Conservation (phyloP, 2,113 vertebrate species). For the Notechis scutatus region DNA sequence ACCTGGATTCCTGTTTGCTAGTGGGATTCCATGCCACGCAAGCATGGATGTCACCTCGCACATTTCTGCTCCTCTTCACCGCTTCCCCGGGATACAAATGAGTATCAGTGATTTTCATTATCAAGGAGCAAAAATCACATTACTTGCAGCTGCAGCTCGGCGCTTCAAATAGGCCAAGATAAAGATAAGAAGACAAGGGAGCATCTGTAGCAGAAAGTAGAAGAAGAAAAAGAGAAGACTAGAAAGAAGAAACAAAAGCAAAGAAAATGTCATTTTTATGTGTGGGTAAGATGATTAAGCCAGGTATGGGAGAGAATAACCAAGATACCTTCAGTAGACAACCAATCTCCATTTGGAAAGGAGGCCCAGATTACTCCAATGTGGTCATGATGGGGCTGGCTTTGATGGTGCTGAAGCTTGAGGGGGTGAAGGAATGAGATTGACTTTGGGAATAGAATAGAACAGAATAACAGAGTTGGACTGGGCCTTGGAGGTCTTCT, state of each 20-base stretch:
- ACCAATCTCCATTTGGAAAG: neutral
- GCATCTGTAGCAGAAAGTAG: neutral
- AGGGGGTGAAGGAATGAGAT: neutral
- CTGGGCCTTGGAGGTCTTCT: no score
- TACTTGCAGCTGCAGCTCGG: neutral
- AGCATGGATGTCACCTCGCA: neutral
- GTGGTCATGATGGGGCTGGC: neutral
- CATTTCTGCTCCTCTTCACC: neutral
- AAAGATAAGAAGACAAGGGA: neutral
- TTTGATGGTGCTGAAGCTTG: neutral
- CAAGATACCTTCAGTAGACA: neutral
- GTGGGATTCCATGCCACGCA: neutral
- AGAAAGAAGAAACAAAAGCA: neutral
- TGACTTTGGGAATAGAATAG: neutral
- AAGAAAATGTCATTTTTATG: no score
- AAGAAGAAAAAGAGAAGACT: neutral
- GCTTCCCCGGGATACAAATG: neutral
- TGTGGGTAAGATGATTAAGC: neutral
- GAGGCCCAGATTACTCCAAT: no score
- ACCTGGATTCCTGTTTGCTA: neutral
- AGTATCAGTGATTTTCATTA: neutral
- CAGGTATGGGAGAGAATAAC: neutral
- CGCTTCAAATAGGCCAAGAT: neutral
- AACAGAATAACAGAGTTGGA: no score
- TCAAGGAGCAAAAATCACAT: neutral